Conservation (phyloP, 1,140 invertebrate species). For the Stratiolaelaps scimitus region DNA sequence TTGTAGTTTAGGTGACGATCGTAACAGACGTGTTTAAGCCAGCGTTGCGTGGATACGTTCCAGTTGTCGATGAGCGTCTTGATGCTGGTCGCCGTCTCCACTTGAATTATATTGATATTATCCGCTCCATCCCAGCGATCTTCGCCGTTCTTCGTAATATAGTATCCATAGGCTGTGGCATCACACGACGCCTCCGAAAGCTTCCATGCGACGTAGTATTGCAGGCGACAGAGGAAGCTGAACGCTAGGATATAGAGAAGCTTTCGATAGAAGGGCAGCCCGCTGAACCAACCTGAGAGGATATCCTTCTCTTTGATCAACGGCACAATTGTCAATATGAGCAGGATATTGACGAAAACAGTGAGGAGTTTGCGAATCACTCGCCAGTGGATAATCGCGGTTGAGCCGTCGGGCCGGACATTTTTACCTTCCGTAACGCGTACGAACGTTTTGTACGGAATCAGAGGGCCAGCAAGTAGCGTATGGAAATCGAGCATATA, state of each 20-base stretch:
- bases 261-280: too few relatives aligned
- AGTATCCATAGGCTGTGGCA: conserved; percentile 79
- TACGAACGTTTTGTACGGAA: conserved; percentile 83
- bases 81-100: conserved; percentile 62
- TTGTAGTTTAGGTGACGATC: conserved; percentile 50
- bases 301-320: too few relatives aligned
- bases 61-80: conserved; percentile 65
- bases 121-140: conserved; percentile 70
- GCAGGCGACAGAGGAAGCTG: too few relatives aligned
- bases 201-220: conserved; percentile 29
- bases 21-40: conserved; percentile 74
- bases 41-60: conserved; percentile 84
- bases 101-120: conserved; percentile 71
- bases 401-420: conserved; percentile 39
- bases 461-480: conserved; percentile 77
- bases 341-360: background rate
- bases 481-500: conserved; percentile 84
- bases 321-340: background rate
- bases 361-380: background rate
- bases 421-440: conserved; percentile 68
- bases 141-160: conserved; percentile 47
- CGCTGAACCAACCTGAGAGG: too few relatives aligned
- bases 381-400: background rate
- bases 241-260: too few relatives aligned
- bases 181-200: conserved; percentile 81